Evolutionary conservation across 2,888 invertebrate species (phyloP), one percentile per base, ranked within the genome.

Genomic region (Caprella mutica): DNA sequence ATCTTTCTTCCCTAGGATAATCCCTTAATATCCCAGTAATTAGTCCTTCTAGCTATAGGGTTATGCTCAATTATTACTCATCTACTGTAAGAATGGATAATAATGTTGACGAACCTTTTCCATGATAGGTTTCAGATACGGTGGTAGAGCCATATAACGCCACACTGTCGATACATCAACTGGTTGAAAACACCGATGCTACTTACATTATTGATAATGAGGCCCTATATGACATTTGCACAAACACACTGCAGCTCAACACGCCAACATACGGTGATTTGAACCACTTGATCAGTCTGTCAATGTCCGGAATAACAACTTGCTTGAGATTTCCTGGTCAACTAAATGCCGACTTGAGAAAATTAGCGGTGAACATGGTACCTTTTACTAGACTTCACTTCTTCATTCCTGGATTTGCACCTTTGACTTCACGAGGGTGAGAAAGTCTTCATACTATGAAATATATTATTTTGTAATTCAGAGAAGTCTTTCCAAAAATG

Each of bases 321-420:
- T 75, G 74, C 64, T 75, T 81, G n/a, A 71, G 78, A 38, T 78
- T 78, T 71, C 77, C 77, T 26, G 77, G 77, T 65, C 77, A 77
- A 67, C 69, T 77, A 59, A 78, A 77, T 65, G 76, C 77, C 24
- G 77, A 77, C 68, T 69, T 77, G n/a, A 69, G 77, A 30, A 69
- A 77, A 68, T 69, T 70, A 43, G 70, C 70, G 24, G 70, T 77
- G 30, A 77, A 77, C 69, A 76, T 77, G 76, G 77, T 77, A 5
- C 77, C 77, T 19, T 77, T 77, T 71, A 77, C 77, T 24, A 72
- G 75, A 56, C 70, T 76, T 4, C 76, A 75, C 61, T 75, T 76
- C 70, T 76, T 76, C 69, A 75, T 76, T 72, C 76, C 76, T 21
- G 76, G 55, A 69, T 67, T 75, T 40, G 61, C 61, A 8, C 66